phyloP scores from a whole-genome alignment of 1,140 invertebrate species.

The Macrobrachium nipponense region DNA sequence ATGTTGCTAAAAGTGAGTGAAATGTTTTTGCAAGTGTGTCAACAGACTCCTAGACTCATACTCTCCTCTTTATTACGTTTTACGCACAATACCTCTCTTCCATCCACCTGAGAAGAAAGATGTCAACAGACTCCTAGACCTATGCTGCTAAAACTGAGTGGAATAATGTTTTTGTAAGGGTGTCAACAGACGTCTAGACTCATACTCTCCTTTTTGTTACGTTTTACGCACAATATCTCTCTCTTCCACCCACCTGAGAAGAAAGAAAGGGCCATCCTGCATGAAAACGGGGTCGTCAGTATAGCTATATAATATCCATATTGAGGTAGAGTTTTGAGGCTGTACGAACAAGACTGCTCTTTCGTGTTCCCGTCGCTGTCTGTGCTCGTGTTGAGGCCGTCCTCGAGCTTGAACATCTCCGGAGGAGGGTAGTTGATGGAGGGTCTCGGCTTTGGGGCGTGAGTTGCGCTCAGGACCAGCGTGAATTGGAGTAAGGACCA shows the following conservation, averaged over 20 bases:
- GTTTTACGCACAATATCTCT: no score
- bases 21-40: no score
- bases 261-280: slow-evolving; percentile 69
- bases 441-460: slow-evolving; percentile 66
- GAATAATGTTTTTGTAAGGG: no score
- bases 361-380: neutral
- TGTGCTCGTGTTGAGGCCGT: neutral
- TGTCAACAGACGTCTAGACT: no score
- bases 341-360: slow-evolving; percentile 27
- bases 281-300: slow-evolving; percentile 66
- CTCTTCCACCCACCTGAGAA: slow-evolving; percentile 59
- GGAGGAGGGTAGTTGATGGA: slow-evolving; percentile 54
- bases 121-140: no score
- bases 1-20: no score
- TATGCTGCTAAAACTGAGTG: no score
- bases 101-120: no score
- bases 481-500: slow-evolving; percentile 69
- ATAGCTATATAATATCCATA: slow-evolving; percentile 68
- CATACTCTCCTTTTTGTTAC: no score
- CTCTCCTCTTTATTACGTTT: no score
- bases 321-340: slow-evolving; percentile 52
- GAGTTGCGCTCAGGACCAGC: slow-evolving; percentile 69
- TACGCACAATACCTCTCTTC: no score
- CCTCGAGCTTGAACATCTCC: slow-evolving; percentile 32
- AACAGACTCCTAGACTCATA: no score